Evolutionary conservation across 2,797 vertebrate species (phyloP).

Genomic region (Argentina silus): DNA sequence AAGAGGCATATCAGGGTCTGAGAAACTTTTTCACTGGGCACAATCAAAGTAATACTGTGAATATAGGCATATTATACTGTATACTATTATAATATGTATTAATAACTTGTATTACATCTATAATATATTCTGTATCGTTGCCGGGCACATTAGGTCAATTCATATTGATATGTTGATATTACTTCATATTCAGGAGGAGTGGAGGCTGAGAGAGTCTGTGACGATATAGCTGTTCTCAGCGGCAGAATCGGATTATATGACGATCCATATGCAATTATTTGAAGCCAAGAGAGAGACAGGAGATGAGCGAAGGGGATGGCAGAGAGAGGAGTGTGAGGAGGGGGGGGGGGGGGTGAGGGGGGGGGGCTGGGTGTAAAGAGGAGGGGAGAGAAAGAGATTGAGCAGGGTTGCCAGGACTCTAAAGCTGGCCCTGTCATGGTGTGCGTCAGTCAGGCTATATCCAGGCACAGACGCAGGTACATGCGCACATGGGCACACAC

Average conservation of each 20-base stretch:
- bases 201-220: no score
- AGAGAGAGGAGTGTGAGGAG: slow-evolving; percentile 34
- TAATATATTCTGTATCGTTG: no score
- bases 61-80: slow-evolving; percentile 36
- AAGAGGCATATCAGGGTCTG: slow-evolving; percentile 51
- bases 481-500: slow-evolving; percentile 31
- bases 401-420: slow-evolving; percentile 70
- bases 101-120: no score
- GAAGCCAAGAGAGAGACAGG: slow-evolving; percentile 50
- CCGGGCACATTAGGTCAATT: slow-evolving; percentile 48
- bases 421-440: slow-evolving; percentile 71
- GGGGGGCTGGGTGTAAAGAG: neutral
- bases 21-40: slow-evolving; percentile 55
- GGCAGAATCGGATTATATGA: slow-evolving; percentile 67
- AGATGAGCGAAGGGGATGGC: slow-evolving; percentile 34
- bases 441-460: slow-evolving; percentile 80
- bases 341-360: neutral
- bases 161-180: slow-evolving; percentile 44
- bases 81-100: slow-evolving; percentile 35
- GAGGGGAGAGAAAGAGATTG: neutral
- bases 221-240: slow-evolving; percentile 60
- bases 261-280: slow-evolving; percentile 63
- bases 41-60: slow-evolving; percentile 21
- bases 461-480: slow-evolving; percentile 62
- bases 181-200: slow-evolving; percentile 43